Percentiles rank a stretch among this genome's conserved stretches.
These are phyloP conservation scores for Mesoligia furuncula DNA, from an alignment of 2,888 invertebrate species.

Conservation along the genomic window DNA sequence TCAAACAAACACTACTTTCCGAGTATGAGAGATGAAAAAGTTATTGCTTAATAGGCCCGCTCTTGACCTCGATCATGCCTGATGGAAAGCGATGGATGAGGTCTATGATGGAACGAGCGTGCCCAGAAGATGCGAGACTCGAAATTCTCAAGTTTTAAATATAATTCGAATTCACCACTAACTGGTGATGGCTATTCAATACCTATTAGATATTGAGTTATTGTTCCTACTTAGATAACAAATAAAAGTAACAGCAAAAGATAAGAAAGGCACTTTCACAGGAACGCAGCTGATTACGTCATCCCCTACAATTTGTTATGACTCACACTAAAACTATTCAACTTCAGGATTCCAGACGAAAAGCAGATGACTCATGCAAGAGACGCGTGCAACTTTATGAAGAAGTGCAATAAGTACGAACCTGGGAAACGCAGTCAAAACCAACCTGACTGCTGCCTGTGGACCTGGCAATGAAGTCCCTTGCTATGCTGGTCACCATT, in stretches of 20 bases:
- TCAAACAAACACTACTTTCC: no score
- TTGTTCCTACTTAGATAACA: conserved; percentile 13
- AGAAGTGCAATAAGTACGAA: conserved; percentile 84
- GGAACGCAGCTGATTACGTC: conserved; percentile 43
- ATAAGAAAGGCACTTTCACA: conserved; percentile 28
- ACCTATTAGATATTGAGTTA: not conserved
- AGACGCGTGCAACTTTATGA: conserved; percentile 80
- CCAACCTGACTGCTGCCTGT: conserved; percentile 93
- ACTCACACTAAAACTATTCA: conserved; percentile 53
- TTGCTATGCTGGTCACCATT: conserved; percentile 91
- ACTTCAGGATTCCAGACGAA: conserved; percentile 56
- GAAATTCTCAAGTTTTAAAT: not conserved
- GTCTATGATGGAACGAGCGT: no score
- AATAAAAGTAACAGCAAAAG: conserved; percentile 12
- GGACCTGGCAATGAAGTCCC: conserved; percentile 92
- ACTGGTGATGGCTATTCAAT: not conserved
- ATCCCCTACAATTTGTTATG: conserved; percentile 42
- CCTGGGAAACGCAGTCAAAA: conserved; percentile 89
- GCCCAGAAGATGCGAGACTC: no score
- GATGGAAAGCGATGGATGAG: no score
- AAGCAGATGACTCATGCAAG: conserved; percentile 70
- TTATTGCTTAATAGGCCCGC: no score
- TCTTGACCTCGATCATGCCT: no score
- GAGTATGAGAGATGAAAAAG: no score
- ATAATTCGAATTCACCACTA: not conserved